Evolutionary conservation across 2,888 invertebrate genomes (phyloP).

Genomic region (Trissoscelio sp.): DNA sequence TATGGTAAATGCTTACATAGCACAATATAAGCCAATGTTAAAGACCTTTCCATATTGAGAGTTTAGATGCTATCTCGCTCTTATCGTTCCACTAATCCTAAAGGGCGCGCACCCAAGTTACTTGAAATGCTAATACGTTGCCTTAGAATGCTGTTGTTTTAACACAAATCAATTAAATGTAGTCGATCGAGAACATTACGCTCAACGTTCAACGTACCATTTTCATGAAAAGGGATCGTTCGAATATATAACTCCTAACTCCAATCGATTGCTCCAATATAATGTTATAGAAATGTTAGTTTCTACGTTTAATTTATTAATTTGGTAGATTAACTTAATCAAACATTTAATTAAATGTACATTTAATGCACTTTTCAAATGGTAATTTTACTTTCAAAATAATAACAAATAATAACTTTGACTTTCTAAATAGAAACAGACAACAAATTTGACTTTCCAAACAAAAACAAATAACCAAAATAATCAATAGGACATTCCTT

Average conservation of each 20-base stretch:
- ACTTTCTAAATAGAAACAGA: no score
- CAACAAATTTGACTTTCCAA: no score
- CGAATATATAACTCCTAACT: slow-evolving; percentile 2
- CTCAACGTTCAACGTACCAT: slow-evolving; percentile 44
- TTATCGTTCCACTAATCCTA: slow-evolving; percentile 66
- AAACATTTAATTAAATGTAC: no score
- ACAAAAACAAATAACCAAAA: no score
- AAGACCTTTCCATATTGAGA: slow-evolving; percentile 70
- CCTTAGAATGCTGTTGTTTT: slow-evolving; percentile 56
- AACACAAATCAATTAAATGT: slow-evolving; percentile 68
- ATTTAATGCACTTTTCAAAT: no score
- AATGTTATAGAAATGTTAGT: no score
- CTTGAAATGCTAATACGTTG: slow-evolving; percentile 64
- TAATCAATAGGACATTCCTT: no score
- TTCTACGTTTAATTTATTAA: no score
- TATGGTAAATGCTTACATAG: slow-evolving; percentile 62
- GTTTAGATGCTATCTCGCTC: slow-evolving; percentile 62
- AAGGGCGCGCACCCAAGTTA: slow-evolving; percentile 63
- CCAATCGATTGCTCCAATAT: neutral
- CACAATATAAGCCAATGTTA: slow-evolving; percentile 68
- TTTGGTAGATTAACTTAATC: no score
- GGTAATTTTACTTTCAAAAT: no score
- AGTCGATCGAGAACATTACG: slow-evolving; percentile 43
- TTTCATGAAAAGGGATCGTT: slow-evolving; percentile 45
- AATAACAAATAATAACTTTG: no score